Evolutionary conservation across 2,113 vertebrate genomes (phyloP).

Genomic region (Poeciliopsis occidentalis): DNA sequence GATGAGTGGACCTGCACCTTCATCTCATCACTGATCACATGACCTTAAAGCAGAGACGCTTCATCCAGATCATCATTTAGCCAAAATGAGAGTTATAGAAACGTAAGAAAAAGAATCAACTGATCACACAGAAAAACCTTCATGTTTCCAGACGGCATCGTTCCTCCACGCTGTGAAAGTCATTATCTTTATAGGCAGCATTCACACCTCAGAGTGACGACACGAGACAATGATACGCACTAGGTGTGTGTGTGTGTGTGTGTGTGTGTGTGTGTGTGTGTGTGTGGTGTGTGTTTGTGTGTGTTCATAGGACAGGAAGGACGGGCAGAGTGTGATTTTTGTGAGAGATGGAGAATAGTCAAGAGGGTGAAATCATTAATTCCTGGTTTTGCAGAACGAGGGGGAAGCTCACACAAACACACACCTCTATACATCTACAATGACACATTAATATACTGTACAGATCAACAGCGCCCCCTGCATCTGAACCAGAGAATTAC

Average conservation of each 20-base stretch:
- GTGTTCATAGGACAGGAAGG: not conserved
- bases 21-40: not conserved
- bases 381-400: slow-evolving; percentile 31
- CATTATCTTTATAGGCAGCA: slow-evolving; percentile 23
- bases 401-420: slow-evolving; percentile 1
- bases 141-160: slow-evolving; percentile 4
- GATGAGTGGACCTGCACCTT: not conserved
- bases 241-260: slow-evolving; percentile 11
- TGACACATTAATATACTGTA: not conserved
- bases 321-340: slow-evolving; percentile 10
- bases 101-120: not conserved
- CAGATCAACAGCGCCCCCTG: slow-evolving; percentile 67
- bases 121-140: not conserved
- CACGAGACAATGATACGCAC: not conserved
- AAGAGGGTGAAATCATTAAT: slow-evolving; percentile 57
- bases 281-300: slow-evolving; percentile 16
- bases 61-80: not conserved
- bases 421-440: no score
- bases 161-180: slow-evolving; percentile 17
- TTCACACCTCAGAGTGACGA: slow-evolving; percentile 1
- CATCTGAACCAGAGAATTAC: slow-evolving; percentile 22
- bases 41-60: not conserved
- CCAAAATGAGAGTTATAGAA: not conserved
- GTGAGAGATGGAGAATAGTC: slow-evolving; percentile 26
- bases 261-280: slow-evolving; percentile 6